Percentiles rank a stretch among this genome's conserved stretches.
phyloP scores from a whole-genome alignment of 1,140 invertebrate genomes.

The Sweltsa coloradensis region DNA sequence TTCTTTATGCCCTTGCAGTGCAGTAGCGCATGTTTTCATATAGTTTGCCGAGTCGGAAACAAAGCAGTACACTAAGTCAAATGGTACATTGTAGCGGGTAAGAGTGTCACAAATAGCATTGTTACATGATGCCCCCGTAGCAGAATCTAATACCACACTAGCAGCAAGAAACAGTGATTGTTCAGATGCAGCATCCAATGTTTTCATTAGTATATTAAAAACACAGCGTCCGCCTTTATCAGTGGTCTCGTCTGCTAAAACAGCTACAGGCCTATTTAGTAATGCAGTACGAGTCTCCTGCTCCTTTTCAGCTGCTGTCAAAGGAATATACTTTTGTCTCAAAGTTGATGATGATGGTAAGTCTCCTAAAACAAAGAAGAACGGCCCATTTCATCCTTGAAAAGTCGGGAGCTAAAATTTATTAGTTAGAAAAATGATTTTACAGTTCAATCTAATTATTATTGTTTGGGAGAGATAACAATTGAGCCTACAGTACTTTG shows the following conservation, averaged over 20 bases:
- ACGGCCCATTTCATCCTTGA: too few relatives aligned
- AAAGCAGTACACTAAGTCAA: neutral
- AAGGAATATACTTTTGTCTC: too few relatives aligned
- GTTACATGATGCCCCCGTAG: neutral
- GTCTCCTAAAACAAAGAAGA: too few relatives aligned
- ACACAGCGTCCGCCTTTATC: neutral
- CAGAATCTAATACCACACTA: neutral
- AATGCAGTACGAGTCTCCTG: neutral
- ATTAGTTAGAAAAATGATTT: too few relatives aligned
- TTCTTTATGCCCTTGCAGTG: neutral
- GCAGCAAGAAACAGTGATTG: neutral
- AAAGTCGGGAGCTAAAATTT: too few relatives aligned
- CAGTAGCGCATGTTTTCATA: neutral
- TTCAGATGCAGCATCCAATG: neutral
- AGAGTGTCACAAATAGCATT: conserved; percentile 1
- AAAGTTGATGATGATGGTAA: too few relatives aligned
- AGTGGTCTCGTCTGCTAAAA: conserved; percentile 3
- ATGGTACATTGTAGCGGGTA: neutral
- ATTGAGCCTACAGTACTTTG: too few relatives aligned
- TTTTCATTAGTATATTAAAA: neutral
- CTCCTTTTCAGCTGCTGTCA: neutral
- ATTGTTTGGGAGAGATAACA: too few relatives aligned
- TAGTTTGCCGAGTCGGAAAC: neutral
- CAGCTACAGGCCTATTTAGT: neutral
- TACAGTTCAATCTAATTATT: too few relatives aligned